Percentiles rank a stretch among this genome's conserved stretches.
Conservation (phyloP, 2,888 invertebrate species). For the Cyclophora albipunctata region DNA sequence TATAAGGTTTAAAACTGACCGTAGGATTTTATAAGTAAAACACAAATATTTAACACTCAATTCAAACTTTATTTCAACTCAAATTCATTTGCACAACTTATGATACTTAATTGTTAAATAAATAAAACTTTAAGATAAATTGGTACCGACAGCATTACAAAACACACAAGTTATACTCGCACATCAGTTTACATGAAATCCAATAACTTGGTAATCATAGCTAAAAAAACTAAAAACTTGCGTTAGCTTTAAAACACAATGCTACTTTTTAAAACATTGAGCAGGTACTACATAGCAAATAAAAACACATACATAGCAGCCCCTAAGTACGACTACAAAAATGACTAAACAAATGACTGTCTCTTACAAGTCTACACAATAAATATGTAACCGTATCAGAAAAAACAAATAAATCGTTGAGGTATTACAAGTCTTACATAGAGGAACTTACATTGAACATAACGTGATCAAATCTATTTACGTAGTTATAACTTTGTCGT, state of each 20-base stretch:
- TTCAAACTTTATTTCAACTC: conserved; percentile 12
- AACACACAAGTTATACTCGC: too few species aligned
- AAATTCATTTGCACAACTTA: conserved; percentile 4
- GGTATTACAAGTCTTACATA: conserved; percentile 47
- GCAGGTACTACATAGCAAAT: conserved; percentile 51
- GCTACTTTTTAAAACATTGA: conserved; percentile 13
- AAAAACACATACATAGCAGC: conserved; percentile 12
- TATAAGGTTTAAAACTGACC: too few species aligned
- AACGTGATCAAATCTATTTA: background rate
- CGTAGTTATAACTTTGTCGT: too few species aligned
- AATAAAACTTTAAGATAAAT: too few species aligned
- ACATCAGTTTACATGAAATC: too few species aligned
- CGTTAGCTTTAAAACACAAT: too few species aligned
- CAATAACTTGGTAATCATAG: too few species aligned
- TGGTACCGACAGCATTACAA: too few species aligned
- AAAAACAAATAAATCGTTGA: conserved; percentile 27
- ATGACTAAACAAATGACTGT: conserved; percentile 68
- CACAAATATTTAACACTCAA: background rate
- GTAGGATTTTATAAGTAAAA: background rate
- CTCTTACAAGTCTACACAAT: conserved; percentile 52
- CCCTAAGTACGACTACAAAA: conserved; percentile 48
- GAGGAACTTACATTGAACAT: conserved; percentile 39
- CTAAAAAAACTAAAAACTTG: too few species aligned
- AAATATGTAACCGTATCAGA: conserved; percentile 28
- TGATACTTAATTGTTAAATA: too few species aligned